Conservation (phyloP, 2,113 vertebrate genomes). For the Xyliphius kryptos region DNA sequence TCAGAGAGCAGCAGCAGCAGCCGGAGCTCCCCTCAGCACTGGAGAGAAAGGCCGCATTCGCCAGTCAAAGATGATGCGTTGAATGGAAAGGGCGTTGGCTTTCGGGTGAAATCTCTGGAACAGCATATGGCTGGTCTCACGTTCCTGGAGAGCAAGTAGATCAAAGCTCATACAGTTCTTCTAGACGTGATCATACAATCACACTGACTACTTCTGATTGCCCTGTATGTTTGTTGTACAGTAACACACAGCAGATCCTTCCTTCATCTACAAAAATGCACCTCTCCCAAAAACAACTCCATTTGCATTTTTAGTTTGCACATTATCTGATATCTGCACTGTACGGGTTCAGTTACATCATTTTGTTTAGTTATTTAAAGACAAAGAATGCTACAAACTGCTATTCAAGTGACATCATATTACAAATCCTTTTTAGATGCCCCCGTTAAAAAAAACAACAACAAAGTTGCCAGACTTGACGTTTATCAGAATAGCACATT, state of each 20-base stretch:
- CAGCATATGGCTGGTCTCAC: slow-evolving; percentile 74
- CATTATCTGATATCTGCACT: too few relatives aligned
- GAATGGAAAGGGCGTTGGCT: slow-evolving; percentile 69
- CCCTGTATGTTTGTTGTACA: slow-evolving; percentile 47
- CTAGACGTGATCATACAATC: slow-evolving; percentile 1
- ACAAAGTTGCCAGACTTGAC: too few relatives aligned
- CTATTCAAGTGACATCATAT: background rate
- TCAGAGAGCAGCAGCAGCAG: slow-evolving; percentile 70
- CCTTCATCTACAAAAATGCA: slow-evolving; percentile 1
- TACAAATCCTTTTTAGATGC: background rate
- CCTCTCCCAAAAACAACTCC: background rate
- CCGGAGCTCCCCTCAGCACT: slow-evolving; percentile 69
- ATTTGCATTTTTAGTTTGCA: background rate
- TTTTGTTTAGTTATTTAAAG: too few relatives aligned
- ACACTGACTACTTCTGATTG: slow-evolving; percentile 5
- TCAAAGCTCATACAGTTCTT: slow-evolving; percentile 12
- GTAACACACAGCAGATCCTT: slow-evolving; percentile 46
- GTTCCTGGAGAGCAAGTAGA: slow-evolving; percentile 79
- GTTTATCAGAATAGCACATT: too few relatives aligned
- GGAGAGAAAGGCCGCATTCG: slow-evolving; percentile 72
- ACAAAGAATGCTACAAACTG: too few relatives aligned
- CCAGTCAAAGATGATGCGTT: slow-evolving; percentile 61
- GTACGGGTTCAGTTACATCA: too few relatives aligned
- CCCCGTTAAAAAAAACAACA: background rate
- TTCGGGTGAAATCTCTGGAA: slow-evolving; percentile 73